Percentiles rank a stretch among this genome's conserved stretches.
Conservation (phyloP, 2,888 invertebrate genomes). For the Netelia melanura region DNA sequence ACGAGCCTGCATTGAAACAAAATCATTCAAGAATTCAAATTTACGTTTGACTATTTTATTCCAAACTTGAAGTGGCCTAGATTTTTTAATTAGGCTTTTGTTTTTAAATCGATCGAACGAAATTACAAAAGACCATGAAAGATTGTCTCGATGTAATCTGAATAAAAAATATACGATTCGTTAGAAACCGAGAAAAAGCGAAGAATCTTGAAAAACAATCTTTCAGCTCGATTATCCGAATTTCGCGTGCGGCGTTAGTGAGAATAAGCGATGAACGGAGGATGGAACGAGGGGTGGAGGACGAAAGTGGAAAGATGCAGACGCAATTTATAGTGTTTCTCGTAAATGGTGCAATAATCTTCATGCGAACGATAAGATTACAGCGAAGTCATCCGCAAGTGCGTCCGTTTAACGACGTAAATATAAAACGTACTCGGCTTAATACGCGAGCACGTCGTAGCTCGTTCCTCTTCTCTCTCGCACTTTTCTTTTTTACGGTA, state of each 20-base stretch:
- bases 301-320: conserved; percentile 22
- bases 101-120: no score
- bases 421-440: conserved; percentile 20
- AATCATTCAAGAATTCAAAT: no score
- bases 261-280: conserved; percentile 35
- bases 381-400: conserved; percentile 60
- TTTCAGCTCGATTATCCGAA: conserved; percentile 8
- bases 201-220: conserved; percentile 63
- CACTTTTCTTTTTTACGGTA: neutral
- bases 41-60: no score
- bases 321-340: conserved; percentile 71
- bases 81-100: no score
- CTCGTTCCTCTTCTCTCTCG: neutral
- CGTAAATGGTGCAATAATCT: conserved; percentile 76
- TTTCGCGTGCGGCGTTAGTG: conserved; percentile 10
- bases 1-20: no score
- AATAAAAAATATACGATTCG: conserved; percentile 33
- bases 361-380: conserved; percentile 79
- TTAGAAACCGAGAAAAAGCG: conserved; percentile 68
- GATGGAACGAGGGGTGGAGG: conserved; percentile 28
- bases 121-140: no score
- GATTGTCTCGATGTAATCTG: neutral
- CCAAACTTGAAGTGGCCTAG: no score
- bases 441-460: neutral
- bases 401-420: conserved; percentile 44